Evolutionary conservation across 2,888 invertebrate species (phyloP), one percentile per base, ranked within the genome.

Genomic region (Tinea trinotella): DNA sequence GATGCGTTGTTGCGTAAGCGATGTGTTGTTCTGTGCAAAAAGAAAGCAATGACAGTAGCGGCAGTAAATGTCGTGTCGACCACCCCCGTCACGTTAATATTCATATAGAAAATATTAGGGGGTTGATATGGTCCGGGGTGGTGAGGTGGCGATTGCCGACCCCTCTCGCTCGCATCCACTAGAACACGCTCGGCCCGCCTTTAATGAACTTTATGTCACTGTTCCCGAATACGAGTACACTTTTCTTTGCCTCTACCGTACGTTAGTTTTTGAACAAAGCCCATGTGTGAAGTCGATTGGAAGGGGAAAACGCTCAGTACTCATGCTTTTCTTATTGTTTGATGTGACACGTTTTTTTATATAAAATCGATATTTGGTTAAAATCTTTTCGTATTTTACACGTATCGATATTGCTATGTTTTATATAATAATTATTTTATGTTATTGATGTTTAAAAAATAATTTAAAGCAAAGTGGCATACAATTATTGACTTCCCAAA

Each of bases 141-240:
- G 59, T 63, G 63, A 57, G 63, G 62, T 57, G 62, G 65, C 67
- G 65, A 68, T 68, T 52, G 59, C 57, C 56, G 57, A 68, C 70
- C 72, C 71, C 79, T 68, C 67, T 59, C 70, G 69, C 67, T 67
- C 65, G 67, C 74, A 65, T 69, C 73, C 81, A 77, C 82, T 79
- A 77, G 68, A 76, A 80, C 83, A 84, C 84, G 84, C 79, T 72
- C 74, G 69, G 74, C 72, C 68, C 73, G 76, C 78, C 80, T 82
- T 79, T 84, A 84, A 84, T 82, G 82, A 84, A 83, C 83, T 83
- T 82, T 84, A 76, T 77, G 80, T 80, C 79, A 76, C 76, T 74
- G 76, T 74, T 76, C 68, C 72, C 75, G 74, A 75, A 78, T 75
- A 81, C 72, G 77, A 80, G 84, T 74, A 80, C 81, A 81, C 84